Base-by-base conservation (phyloP, 2,797 vertebrate species). In the Leptoclinus maculatus region DNA sequence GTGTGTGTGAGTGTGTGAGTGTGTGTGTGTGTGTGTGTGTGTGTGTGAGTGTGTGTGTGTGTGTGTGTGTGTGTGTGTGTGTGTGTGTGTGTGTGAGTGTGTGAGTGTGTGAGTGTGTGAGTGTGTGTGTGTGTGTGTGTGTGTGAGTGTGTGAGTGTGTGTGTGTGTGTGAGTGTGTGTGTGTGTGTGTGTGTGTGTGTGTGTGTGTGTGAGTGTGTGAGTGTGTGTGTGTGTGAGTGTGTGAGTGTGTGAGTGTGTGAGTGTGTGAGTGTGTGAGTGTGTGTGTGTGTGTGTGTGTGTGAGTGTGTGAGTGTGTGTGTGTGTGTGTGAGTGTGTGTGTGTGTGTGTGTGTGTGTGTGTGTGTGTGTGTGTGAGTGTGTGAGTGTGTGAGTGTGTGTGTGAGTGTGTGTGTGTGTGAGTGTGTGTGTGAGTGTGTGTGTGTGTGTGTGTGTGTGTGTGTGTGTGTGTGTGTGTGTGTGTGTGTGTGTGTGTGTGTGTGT, bases 71-170 rank as follows among this genome's bases (percentile, higher is more conserved):
- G 34, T 2, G 34, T 84, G 69, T 75, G 66, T 71, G 66, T 78
- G 71, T 77, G 54, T 32, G 54, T 57, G 54, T 29, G 53, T 66
- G 34, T 87, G 70, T 75, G 66, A 62, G 66, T 78, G 72, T 77
- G 54, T 57, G 54, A 19, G 27, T 32, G 54, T 56, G 25, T 71
- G 36, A 0, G 36, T 38, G 36, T 38, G 36, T 38, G 36, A 2
- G 36, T 10, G 36, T 38, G 36, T 38, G 36, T 10, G 9, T 38
- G 36, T 38, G 36, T 2, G 36, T 43, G 41, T 43, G 12, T 43
- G 41, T 43, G 41, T 34, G 32, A 36, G 36, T n/a, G n/a, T n/a
- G 64, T 67, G 58, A 78, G 63, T 74, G 66, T 73, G 59, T 23
- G 41, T 51, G 47, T 45, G 62, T 66, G 38, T 47, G 19, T 67